Percentiles rank a stretch among this genome's conserved stretches.
These are phyloP conservation scores for Tetragonula carbonaria DNA, from an alignment of 2,888 invertebrate species.

Conservation along the genomic window DNA sequence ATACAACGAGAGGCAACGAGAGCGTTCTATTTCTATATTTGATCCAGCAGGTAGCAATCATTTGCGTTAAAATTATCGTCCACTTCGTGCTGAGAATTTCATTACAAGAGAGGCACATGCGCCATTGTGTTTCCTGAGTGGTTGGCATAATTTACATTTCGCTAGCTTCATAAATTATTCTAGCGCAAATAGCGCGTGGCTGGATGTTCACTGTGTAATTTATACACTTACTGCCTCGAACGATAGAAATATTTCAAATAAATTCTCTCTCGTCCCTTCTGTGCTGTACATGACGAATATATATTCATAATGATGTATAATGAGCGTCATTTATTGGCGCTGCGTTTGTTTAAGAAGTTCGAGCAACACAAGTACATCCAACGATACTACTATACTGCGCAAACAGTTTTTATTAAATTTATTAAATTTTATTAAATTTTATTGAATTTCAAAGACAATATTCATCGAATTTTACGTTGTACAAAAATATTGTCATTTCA, in stretches of 20 bases:
- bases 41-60: not conserved
- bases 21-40: not conserved
- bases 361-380: too few species aligned
- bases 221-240: not conserved
- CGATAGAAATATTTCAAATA: not conserved
- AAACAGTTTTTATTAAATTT: too few species aligned
- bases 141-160: constrained; percentile 15
- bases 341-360: not conserved
- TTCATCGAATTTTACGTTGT: too few species aligned
- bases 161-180: constrained; percentile 8
- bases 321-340: not conserved
- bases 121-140: not conserved
- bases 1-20: too few species aligned
- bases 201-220: not conserved
- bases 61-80: not conserved
- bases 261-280: not conserved
- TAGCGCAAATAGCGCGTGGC: not conserved
- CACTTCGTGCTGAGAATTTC: constrained; percentile 14
- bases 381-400: too few species aligned
- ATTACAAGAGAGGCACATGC: constrained; percentile 5
- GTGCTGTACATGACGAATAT: not conserved
- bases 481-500: too few species aligned
- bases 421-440: too few species aligned
- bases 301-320: not conserved
- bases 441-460: too few species aligned